These are phyloP conservation scores for Sycophila texana DNA, from an alignment of 2,888 invertebrate genomes.

Conservation along the genomic window DNA sequence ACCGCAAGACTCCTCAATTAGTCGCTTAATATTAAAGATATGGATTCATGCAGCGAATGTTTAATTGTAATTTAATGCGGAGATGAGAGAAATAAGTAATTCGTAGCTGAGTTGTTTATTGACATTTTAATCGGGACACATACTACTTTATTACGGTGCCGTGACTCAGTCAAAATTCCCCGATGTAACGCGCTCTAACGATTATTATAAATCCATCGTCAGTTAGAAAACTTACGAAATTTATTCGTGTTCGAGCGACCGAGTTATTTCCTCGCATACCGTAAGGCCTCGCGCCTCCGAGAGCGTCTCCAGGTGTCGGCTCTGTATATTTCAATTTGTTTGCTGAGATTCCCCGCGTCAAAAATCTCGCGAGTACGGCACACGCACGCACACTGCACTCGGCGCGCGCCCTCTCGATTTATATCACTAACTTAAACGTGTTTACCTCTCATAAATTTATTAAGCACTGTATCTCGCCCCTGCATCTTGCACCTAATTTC, in stretches of 20 bases:
- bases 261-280: constrained; percentile 15
- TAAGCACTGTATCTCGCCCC: constrained; percentile 33
- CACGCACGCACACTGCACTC: constrained; percentile 28
- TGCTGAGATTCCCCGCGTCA: too few relatives aligned
- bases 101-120: not conserved
- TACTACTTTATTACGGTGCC: not conserved
- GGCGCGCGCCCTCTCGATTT: constrained; percentile 19
- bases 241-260: constrained; percentile 38
- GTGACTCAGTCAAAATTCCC: constrained; percentile 29
- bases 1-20: too few relatives aligned
- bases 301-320: too few relatives aligned
- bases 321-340: constrained; percentile 37
- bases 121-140: not conserved
- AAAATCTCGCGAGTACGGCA: constrained; percentile 26
- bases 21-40: too few relatives aligned
- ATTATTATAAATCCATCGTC: constrained; percentile 52
- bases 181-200: constrained; percentile 22
- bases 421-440: constrained; percentile 48
- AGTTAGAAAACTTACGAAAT: constrained; percentile 47
- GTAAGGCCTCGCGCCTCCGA: not conserved
- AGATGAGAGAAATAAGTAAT: not conserved
- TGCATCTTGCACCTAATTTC: constrained; percentile 47
- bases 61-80: not conserved
- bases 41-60: too few relatives aligned
- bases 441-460: constrained; percentile 54